These are phyloP conservation scores for Popillia japonica DNA, from an alignment of 1,140 invertebrate species.

Conservation along the genomic window DNA sequence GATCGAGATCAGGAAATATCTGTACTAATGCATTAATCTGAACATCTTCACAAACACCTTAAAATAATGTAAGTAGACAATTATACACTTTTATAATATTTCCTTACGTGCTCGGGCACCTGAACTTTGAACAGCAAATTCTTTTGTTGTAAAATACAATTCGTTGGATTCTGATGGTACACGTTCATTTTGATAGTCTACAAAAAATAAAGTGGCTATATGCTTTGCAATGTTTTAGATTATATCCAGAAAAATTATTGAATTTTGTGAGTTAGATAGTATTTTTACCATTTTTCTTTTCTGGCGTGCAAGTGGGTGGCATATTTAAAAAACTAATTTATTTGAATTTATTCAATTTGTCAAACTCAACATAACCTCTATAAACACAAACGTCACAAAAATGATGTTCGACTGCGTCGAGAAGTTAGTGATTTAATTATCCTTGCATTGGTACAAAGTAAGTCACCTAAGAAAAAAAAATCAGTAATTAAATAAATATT, in stretches of 20 bases:
- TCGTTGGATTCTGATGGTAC: constrained; percentile 3
- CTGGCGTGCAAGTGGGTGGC: constrained; percentile 32
- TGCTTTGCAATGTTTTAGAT: too few relatives aligned
- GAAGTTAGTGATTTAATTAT: neutral
- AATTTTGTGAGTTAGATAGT: neutral
- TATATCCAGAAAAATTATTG: too few relatives aligned
- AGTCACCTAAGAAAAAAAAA: too few relatives aligned
- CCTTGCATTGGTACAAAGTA: too few relatives aligned
- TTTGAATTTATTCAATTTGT: neutral
- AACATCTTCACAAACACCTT: neutral
- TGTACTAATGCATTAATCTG: neutral
- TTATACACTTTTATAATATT: too few relatives aligned
- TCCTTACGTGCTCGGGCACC: neutral
- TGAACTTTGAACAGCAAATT: neutral
- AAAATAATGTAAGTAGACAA: neutral
- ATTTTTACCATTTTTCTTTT: constrained; percentile 37
- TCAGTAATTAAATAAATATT: too few relatives aligned
- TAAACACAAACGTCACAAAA: neutral
- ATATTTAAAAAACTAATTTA: neutral
- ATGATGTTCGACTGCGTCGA: neutral
- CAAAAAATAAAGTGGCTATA: neutral
- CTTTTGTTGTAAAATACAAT: constrained; percentile 17
- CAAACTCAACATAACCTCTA: neutral
- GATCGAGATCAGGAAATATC: neutral
- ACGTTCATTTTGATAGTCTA: constrained; percentile 19